Evolutionary conservation across 2,888 invertebrate genomes (phyloP), one percentile per base, ranked within the genome.

Genomic region (Agonum fuliginosum): DNA sequence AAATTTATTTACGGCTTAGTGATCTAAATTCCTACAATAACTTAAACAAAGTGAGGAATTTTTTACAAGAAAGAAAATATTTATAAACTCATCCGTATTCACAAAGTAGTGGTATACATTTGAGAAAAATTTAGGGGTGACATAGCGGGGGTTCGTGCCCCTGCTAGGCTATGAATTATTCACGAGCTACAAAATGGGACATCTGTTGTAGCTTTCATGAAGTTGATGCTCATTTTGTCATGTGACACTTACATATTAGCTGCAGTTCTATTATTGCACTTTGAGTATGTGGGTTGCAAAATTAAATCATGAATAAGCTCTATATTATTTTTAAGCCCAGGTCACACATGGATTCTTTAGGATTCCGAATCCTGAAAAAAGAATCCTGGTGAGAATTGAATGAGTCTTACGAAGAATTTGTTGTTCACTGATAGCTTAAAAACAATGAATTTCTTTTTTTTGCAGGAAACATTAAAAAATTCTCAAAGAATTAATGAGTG

Each of bases 101-200:
- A 30, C 30, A 30, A 30, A 5, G 8, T 30, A 30, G 3, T 14
- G n/a, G 3, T 43, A 43, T 17, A 43, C 12, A 14, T 27, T 58
- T 58, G 58, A 58, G 27, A 12, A 58, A 30, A 58, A 30, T 58
- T 58, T 58, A 58, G 27, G 51, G 58, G 58, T 24, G 58, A 58
- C 27, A 58, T 22, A 43, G 20, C 10, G 41, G 22, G 65, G 65
- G 62, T 62, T 27, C 20, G 37, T 67, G 1, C 41, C 41, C 65
- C 10, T 14, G 20, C 20, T 6, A 20, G 3, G 4, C 2, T 34
- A 43, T 78, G 78, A 78, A 78, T 78, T 48, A 78, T 78, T 78
- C 75, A 78, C 62, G 41, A 62, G 71, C 41, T 34, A 62, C 71
- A 76, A 58, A 78, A 71, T 71, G 65, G 76, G 76, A 76, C 78